Base-by-base conservation (phyloP, 2,797 vertebrate species). In the Sebastiscus tertius region DNA sequence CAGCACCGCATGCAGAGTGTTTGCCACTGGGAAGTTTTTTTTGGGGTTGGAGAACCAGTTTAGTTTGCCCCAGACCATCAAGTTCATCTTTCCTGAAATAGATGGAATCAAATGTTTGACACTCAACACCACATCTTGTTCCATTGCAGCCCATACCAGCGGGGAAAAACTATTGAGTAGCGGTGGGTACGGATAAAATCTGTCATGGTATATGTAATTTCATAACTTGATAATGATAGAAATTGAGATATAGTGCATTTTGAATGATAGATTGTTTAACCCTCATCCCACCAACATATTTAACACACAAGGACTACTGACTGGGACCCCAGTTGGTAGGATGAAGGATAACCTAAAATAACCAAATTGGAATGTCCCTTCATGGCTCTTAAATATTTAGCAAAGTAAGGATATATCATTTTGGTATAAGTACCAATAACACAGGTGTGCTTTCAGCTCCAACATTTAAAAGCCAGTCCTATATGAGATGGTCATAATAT, bases 41-140 rank as follows among this genome's bases (percentile, higher is more conserved):
- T 92, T 81, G 8, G 95, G 94, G 42, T 84, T 70, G 4, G 93
- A 91, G 26, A 82, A 84, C 95, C 95, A 96, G 72, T 85, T 92
- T 8, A 42, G 54, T 80, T 80, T 95, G 3, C 96, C 96, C 94
- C 94, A 97, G 11, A 97, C 65, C 66, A 97, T 6, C 75, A 96
- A 20, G 77, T 97, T 97, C 84, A 95, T 93, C 81, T 91, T 96
- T 70, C 95, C 96, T 97, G 87, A 27, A 85, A 74, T 8, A 52
- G 24, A 61, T 1, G 12, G 8, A 71, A 63, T 20, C 8, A 46
- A 49, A 49, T 49, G 46, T 49, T 49, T 49, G 46, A 49, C 46
- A 49, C 16, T 49, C 18, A 49, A 49, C 46, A 18, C 0, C 16
- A 56, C 6, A 54, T 52, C n/a, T 55, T 3, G 36, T 0, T 13